These are phyloP conservation scores for Acanthosepion esculentum DNA, from an alignment of 2,888 invertebrate genomes.

Conservation along the genomic window DNA sequence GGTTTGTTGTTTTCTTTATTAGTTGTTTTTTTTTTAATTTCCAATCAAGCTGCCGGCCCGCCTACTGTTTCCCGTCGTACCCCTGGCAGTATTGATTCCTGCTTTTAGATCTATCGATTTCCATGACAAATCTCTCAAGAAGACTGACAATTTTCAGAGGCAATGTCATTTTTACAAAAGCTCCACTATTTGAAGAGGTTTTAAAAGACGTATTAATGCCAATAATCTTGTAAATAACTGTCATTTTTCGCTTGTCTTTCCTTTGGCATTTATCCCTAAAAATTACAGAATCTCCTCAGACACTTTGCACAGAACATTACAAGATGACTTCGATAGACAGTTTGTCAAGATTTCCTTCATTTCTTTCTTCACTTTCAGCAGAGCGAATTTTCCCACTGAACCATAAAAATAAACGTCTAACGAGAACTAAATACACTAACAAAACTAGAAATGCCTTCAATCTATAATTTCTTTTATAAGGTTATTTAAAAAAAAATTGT, in stretches of 20 bases:
- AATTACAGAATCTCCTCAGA: neutral
- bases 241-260: neutral
- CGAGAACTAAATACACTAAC: no score
- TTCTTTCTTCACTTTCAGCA: neutral
- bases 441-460: no score
- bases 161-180: constrained; percentile 1
- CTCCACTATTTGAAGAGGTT: neutral
- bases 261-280: neutral
- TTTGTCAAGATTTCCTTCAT: neutral
- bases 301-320: neutral
- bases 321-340: neutral
- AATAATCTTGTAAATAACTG: constrained; percentile 33
- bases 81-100: neutral
- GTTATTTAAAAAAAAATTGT: no score
- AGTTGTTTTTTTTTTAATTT: neutral
- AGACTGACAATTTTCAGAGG: neutral
- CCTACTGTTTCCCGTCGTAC: neutral
- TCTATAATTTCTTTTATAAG: no score
- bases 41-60: neutral
- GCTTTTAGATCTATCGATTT: constrained; percentile 33
- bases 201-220: constrained; percentile 4
- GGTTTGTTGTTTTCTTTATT: neutral
- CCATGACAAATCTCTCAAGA: neutral
- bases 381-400: neutral
- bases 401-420: neutral